phyloP scores from a whole-genome alignment of 2,888 invertebrate species.

The Galeruca laticollis region DNA sequence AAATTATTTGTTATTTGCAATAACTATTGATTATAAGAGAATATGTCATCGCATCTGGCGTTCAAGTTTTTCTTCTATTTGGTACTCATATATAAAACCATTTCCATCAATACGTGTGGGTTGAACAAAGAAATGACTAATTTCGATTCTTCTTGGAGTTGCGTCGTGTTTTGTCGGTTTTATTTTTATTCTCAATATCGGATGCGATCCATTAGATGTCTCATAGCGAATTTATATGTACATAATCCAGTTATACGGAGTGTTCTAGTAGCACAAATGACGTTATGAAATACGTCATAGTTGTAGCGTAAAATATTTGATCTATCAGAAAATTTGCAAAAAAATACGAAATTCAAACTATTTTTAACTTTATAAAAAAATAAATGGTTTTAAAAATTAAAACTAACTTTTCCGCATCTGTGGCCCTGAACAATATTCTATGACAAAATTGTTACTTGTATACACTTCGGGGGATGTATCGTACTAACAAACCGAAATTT shows the following conservation, averaged over 20 bases:
- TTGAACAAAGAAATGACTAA: slow-evolving; percentile 46
- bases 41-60: slow-evolving; percentile 58
- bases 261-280: background rate
- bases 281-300: too few relatives aligned
- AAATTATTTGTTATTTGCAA: slow-evolving; percentile 59
- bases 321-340: too few relatives aligned
- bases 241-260: background rate
- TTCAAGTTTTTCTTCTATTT: slow-evolving; percentile 48
- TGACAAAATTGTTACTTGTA: too few relatives aligned
- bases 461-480: too few relatives aligned
- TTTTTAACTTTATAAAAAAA: too few relatives aligned
- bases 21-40: slow-evolving; percentile 57
- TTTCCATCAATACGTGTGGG: slow-evolving; percentile 43
- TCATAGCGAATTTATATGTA: too few relatives aligned
- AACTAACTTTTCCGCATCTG: too few relatives aligned
- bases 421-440: too few relatives aligned
- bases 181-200: slow-evolving; percentile 7
- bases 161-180: slow-evolving; percentile 1
- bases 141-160: slow-evolving; percentile 25
- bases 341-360: too few relatives aligned
- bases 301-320: too few relatives aligned
- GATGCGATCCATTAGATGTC: background rate
- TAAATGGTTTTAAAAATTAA: too few relatives aligned
- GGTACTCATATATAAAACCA: slow-evolving; percentile 34
- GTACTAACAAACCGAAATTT: too few relatives aligned